phyloP scores from a whole-genome alignment of 2,888 invertebrate species.

The Tiliacea aurago region DNA sequence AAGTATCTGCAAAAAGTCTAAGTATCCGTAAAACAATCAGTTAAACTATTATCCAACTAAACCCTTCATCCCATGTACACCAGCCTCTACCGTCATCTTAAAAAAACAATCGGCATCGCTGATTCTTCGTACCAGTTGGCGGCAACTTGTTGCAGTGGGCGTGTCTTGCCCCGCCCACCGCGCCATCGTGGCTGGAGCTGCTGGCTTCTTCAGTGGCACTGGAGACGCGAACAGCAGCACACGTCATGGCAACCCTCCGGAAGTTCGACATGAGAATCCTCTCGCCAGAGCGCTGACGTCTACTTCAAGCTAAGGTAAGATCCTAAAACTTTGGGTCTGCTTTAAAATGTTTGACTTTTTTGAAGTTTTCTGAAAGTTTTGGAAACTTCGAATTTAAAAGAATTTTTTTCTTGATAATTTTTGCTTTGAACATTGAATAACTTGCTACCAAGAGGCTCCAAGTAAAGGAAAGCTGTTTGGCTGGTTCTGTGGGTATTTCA shows the following conservation, averaged over 20 bases:
- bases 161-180: conserved; percentile 74
- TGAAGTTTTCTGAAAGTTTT: neutral
- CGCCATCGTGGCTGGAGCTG: conserved; percentile 50
- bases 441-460: neutral
- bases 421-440: neutral
- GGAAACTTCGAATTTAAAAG: neutral
- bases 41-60: neutral
- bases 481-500: neutral
- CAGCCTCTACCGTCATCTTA: conserved; percentile 34
- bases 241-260: conserved; percentile 84
- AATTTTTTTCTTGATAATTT: neutral
- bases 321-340: neutral
- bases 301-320: conserved; percentile 87
- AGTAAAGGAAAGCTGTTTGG: too few relatives aligned
- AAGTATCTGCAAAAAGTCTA: neutral
- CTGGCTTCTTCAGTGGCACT: conserved; percentile 56
- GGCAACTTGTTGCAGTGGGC: conserved; percentile 86
- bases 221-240: conserved; percentile 57
- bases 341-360: neutral
- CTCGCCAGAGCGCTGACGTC: conserved; percentile 90
- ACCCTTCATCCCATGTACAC: conserved; percentile 40
- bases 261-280: conserved; percentile 87
- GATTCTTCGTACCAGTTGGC: conserved; percentile 45
- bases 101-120: conserved; percentile 50
- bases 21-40: neutral